Base-by-base conservation (phyloP, 2,797 vertebrate genomes). In the Hippoglossus hippoglossus region DNA sequence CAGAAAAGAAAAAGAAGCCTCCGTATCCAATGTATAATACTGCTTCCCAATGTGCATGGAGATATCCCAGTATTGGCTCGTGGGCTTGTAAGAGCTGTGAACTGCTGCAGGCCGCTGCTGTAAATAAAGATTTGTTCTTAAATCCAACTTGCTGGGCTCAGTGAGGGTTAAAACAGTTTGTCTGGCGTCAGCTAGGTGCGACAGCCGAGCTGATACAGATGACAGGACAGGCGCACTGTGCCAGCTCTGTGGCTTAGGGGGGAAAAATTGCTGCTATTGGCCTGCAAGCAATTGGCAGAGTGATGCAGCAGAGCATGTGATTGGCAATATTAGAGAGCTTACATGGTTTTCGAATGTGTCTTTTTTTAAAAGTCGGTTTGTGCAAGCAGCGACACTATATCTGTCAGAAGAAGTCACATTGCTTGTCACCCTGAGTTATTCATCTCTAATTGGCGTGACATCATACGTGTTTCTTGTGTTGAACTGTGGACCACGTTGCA, bases 1-100 rank as follows among this genome's bases (percentile, higher is more conserved):
- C 1, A 31, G 44, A 60, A 67, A 63, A 68, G 58, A 67, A 62
- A 63, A 63, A 68, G n/a, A 61, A 70, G 59, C 47, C 60, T 75
- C 50, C 63, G 39, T 63, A 53, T 74, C 64, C 79, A 46, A 36
- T 88, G 72, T 80, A 83, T 74, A 86, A 80, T 83, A 70, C 67
- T 34, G 61, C 81, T 85, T 83, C 61, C 77, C 73, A 81, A 61
- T 79, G 76, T 89, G 92, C 90, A 91, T 89, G 87, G 81, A 87
- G 79, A 79, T 15, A 15, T 82, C 57, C 82, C 84, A 80, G 71
- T 73, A 26, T 63, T 73, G 79, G 73, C 79, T 84, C n/a, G 24
- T 71, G 75, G 84, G 78, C 67, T 85, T 82, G 77, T 62, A 9
- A 69, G 63, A 80, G 70, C 75, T 72, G 78, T 75, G 69, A 83